Percentiles rank a stretch among this genome's conserved stretches.
These are phyloP conservation scores for Ophion slaviceki DNA, from an alignment of 2,888 invertebrate species.

Conservation along the genomic window DNA sequence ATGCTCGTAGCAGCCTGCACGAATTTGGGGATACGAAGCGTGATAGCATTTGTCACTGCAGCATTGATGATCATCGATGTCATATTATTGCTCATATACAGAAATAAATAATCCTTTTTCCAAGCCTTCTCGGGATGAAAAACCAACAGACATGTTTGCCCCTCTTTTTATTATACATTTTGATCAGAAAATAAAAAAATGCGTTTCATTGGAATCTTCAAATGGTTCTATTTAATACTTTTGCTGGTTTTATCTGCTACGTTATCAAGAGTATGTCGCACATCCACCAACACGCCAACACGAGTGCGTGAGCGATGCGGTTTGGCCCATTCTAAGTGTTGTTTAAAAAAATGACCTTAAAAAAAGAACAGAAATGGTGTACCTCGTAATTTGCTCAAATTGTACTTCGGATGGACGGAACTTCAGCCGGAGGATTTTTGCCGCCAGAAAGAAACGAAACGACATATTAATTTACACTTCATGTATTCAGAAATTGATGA, in stretches of 20 bases:
- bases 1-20: constrained; percentile 58
- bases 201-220: neutral
- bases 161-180: neutral
- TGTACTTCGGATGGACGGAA: neutral
- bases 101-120: constrained; percentile 22
- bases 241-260: neutral
- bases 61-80: constrained; percentile 64
- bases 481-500: neutral
- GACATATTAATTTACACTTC: neutral
- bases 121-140: neutral
- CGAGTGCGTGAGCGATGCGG: neutral
- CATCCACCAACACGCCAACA: neutral
- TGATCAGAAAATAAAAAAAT: neutral
- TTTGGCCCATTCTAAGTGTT: too few relatives aligned
- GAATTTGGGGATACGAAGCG: constrained; percentile 34
- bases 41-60: constrained; percentile 56
- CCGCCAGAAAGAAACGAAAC: neutral
- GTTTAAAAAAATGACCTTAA: too few relatives aligned
- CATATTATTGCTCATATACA: constrained; percentile 46
- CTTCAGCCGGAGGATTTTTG: neutral
- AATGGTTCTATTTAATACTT: neutral
- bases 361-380: too few relatives aligned
- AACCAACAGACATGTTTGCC: neutral
- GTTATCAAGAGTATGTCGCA: neutral
- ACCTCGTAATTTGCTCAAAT: neutral